phyloP scores from a whole-genome alignment of 2,113 vertebrate species.

The Cheilinus undulatus region DNA sequence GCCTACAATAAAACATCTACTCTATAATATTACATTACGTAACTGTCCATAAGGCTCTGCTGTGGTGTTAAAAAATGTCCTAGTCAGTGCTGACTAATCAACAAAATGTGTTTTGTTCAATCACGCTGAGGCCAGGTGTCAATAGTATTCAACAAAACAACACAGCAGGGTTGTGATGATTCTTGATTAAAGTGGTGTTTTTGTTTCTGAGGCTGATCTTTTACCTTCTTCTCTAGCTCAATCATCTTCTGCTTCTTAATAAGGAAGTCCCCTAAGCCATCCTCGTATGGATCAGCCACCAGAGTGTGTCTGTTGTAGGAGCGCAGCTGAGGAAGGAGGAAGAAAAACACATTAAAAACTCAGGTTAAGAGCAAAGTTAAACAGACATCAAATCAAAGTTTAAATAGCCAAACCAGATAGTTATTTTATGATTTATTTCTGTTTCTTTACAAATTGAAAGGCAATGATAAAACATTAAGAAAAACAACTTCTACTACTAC shows the following conservation, averaged over 20 bases:
- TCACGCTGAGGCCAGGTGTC: neutral
- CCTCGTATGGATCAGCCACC: conserved; percentile 92
- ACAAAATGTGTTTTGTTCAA: neutral
- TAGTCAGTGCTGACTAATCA: neutral
- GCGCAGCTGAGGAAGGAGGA: conserved; percentile 83
- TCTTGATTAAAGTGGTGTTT: neutral
- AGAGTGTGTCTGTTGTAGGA: conserved; percentile 98
- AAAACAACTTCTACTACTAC: no score
- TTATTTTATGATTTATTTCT: no score
- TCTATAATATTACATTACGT: neutral
- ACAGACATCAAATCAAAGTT: no score
- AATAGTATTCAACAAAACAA: neutral
- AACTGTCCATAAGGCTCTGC: neutral
- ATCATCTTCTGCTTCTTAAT: conserved; percentile 89
- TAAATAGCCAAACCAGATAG: no score
- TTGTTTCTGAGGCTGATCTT: neutral
- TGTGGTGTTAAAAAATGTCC: neutral
- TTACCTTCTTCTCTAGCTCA: conserved; percentile 90
- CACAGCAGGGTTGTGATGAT: neutral
- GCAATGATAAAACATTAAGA: no score
- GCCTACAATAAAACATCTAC: neutral
- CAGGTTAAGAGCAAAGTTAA: neutral
- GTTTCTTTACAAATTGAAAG: no score
- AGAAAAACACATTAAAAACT: neutral
- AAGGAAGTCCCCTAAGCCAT: conserved; percentile 90